Percentiles rank a stretch among this genome's conserved stretches.
Conservation (phyloP, 1,140 invertebrate genomes). For the Zaprionus tsacasi region DNA sequence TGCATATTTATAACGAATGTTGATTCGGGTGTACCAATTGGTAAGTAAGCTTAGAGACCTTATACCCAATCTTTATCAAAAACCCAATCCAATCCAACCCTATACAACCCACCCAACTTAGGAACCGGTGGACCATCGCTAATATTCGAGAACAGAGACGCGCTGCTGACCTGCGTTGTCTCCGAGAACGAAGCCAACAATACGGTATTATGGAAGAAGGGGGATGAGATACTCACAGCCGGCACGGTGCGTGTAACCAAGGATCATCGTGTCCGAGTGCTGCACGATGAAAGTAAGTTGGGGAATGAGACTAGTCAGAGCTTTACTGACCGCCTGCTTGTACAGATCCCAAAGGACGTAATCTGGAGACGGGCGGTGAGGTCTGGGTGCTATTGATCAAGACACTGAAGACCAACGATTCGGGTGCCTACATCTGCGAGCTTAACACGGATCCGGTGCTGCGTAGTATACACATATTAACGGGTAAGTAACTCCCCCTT, state of each 20-base stretch:
- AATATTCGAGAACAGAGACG: conserved; percentile 89
- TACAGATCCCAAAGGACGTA: conserved; percentile 85
- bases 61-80: too few species aligned
- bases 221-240: conserved; percentile 90
- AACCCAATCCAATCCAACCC: too few species aligned
- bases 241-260: conserved; percentile 89
- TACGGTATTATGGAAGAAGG: conserved; percentile 90
- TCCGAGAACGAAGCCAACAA: conserved; percentile 87
- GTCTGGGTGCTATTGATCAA: conserved; percentile 94
- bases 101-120: conserved; percentile 20
- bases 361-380: conserved; percentile 87
- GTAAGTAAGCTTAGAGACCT: too few species aligned
- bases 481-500: conserved; percentile 88
- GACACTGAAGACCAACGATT: conserved; percentile 87
- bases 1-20: conserved; percentile 76
- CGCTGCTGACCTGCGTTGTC: conserved; percentile 90
- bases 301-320: neutral
- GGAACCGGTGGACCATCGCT: conserved; percentile 81
- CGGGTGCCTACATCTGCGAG: conserved; percentile 92
- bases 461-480: conserved; percentile 90
- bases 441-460: conserved; percentile 92
- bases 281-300: conserved; percentile 89
- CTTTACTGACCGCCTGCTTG: conserved; percentile 7
- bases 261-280: conserved; percentile 88
- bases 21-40: conserved; percentile 81